These are phyloP conservation scores for Philereme transversata DNA, from an alignment of 2,888 invertebrate genomes.

Conservation along the genomic window DNA sequence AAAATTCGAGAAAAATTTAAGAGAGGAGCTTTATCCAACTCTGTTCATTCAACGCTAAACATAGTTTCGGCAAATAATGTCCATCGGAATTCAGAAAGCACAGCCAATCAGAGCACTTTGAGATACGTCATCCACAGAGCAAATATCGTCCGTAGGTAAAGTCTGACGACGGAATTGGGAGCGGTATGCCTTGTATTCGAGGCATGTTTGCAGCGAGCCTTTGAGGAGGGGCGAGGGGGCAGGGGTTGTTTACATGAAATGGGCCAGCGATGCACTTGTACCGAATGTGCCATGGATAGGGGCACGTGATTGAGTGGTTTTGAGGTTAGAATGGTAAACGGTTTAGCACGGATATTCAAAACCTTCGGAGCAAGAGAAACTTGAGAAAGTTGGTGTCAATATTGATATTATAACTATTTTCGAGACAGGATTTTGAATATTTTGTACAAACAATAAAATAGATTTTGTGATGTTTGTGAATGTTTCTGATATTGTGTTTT, in stretches of 20 bases:
- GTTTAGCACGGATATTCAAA: not conserved
- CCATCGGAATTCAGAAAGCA: constrained; percentile 28
- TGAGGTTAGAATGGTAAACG: constrained; percentile 19
- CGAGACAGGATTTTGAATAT: too few relatives aligned
- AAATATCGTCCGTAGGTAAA: constrained; percentile 38
- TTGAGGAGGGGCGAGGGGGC: constrained; percentile 6
- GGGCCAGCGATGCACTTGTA: constrained; percentile 39
- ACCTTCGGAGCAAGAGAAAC: not conserved
- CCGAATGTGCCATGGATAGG: constrained; percentile 25
- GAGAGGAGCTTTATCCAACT: not conserved
- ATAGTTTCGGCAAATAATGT: constrained; percentile 11
- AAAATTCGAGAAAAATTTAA: not conserved
- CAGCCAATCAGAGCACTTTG: constrained; percentile 36
- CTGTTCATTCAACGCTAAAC: not conserved
- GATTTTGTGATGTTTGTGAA: too few relatives aligned
- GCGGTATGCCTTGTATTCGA: constrained; percentile 42
- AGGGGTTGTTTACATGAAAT: constrained; percentile 39
- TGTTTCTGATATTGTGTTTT: too few relatives aligned
- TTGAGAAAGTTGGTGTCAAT: not conserved
- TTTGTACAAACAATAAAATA: too few relatives aligned
- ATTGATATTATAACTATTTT: not conserved
- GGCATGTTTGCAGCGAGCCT: constrained; percentile 38
- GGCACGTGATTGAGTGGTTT: constrained; percentile 29
- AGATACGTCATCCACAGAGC: constrained; percentile 35
- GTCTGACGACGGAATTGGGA: constrained; percentile 33